Evolutionary conservation across 64 coral and sea anemone species (phyloP).

Genomic region (Stichodactyla helianthus): DNA sequence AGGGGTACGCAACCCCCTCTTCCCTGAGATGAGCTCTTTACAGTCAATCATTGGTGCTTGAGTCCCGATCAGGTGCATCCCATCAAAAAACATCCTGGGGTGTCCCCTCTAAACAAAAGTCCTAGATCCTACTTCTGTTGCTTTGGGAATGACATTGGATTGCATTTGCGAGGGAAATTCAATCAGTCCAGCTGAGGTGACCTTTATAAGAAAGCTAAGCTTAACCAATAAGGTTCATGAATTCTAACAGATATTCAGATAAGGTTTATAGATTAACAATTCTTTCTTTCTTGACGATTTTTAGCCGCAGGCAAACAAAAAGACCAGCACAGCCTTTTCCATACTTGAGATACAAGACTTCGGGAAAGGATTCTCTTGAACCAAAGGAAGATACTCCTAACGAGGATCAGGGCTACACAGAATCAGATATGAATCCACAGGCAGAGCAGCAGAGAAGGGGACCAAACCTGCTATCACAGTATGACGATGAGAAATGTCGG

Average conservation of each 20-base stretch:
- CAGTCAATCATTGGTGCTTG: too few relatives aligned
- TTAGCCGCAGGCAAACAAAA: background rate
- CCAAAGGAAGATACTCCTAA: background rate
- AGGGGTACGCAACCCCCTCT: too few relatives aligned
- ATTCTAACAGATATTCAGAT: background rate
- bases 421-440: background rate
- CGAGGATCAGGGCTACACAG: background rate
- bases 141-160: too few relatives aligned
- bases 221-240: too few relatives aligned
- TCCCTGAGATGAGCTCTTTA: too few relatives aligned
- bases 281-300: background rate
- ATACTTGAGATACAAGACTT: background rate
- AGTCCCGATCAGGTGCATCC: too few relatives aligned
- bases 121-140: too few relatives aligned
- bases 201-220: too few relatives aligned
- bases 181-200: too few relatives aligned
- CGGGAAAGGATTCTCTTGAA: background rate
- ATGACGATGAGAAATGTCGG: background rate
- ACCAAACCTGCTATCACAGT: slow-evolving; percentile 15
- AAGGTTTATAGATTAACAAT: background rate
- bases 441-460: background rate
- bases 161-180: too few relatives aligned
- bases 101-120: too few relatives aligned
- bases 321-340: slow-evolving; percentile 1
- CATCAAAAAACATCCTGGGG: too few relatives aligned